phyloP scores from a whole-genome alignment of 2,113 vertebrate genomes.

The Pterocles burchelli region DNA sequence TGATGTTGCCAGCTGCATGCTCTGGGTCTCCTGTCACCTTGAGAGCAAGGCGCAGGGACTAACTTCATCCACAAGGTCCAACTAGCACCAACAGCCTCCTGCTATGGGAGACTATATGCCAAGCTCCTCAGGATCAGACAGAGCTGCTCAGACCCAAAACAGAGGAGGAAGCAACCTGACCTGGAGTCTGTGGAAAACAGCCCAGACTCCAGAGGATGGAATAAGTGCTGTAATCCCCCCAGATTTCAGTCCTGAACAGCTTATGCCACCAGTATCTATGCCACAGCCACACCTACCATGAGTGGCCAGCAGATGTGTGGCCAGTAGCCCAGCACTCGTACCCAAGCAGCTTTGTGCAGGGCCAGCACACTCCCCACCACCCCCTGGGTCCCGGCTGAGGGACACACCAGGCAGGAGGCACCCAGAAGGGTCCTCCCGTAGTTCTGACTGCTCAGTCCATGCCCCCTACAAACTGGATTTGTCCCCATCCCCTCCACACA shows the following conservation, averaged over 20 bases:
- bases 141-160: not conserved
- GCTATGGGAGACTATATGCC: not conserved
- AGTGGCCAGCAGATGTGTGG: not conserved
- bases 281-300: not conserved
- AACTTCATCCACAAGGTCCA: not conserved
- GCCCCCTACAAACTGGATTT: not conserved
- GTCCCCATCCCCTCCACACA: too few species aligned
- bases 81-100: not conserved
- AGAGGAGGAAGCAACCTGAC: not conserved
- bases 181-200: not conserved
- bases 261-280: not conserved
- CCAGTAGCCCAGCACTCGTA: not conserved
- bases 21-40: not conserved
- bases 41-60: not conserved
- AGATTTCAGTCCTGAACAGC: not conserved
- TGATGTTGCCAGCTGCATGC: not conserved
- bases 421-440: not conserved
- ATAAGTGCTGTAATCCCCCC: not conserved
- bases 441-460: not conserved
- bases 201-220: too few species aligned
- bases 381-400: not conserved
- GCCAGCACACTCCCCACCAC: not conserved
- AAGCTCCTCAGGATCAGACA: not conserved
- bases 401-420: not conserved
- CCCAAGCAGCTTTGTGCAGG: not conserved